A percentile compares a stretch with the other conserved stretches of the same genome.
Conservation (phyloP, 2,113 vertebrate species). For the Anoura caudifer region DNA sequence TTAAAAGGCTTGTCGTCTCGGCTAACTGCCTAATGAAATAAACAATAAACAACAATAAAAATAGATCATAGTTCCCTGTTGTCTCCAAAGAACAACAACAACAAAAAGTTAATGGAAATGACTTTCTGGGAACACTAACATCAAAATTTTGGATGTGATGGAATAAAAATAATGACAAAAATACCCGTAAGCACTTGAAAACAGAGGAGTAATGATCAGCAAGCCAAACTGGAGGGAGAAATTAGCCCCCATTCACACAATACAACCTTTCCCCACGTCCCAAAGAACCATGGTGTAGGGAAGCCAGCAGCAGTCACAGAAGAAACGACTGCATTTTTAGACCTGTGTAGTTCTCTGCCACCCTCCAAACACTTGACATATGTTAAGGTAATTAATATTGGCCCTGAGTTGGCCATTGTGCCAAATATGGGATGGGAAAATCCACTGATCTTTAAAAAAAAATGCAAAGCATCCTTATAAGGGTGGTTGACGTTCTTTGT, state of each 20-base stretch:
- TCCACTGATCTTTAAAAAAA: not conserved
- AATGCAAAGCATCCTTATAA: not conserved
- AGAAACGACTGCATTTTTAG: not conserved
- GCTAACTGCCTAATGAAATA: not conserved
- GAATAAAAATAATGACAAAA: not conserved
- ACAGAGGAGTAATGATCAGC: not conserved
- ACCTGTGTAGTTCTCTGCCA: not conserved
- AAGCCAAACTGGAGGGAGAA: not conserved
- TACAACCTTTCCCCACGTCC: not conserved
- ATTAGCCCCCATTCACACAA: not conserved
- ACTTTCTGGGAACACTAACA: not conserved
- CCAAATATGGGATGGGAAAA: not conserved
- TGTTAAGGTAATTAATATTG: not conserved
- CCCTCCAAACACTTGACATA: not conserved
- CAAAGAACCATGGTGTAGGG: not conserved
- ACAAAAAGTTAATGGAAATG: not conserved
- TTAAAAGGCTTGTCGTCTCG: not conserved
- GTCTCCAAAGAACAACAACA: not conserved
- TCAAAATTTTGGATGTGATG: not conserved
- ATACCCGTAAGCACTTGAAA: not conserved
- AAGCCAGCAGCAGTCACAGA: not conserved
- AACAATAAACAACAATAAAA: not conserved
- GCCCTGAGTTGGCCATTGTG: not conserved
- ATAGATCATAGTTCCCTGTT: not conserved
- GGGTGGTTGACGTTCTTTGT: not conserved